Evolutionary conservation across 2,888 invertebrate genomes (phyloP).

Genomic region (Chrysolina americana): DNA sequence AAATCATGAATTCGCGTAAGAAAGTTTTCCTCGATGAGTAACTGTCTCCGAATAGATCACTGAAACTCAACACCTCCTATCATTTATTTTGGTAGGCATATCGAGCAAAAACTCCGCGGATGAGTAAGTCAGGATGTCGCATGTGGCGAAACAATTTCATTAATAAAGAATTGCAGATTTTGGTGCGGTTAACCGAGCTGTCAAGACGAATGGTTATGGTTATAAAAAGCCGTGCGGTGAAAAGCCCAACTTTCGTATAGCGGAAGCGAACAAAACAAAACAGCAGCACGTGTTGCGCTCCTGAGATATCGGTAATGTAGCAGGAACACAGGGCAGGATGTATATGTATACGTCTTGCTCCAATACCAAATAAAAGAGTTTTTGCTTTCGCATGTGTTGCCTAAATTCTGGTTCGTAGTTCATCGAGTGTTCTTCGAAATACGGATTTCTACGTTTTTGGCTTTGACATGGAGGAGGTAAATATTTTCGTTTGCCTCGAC

Average conservation of each 20-base stretch:
- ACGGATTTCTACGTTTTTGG: background rate
- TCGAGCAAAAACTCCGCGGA: slow-evolving; percentile 9
- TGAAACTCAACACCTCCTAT: slow-evolving; percentile 8
- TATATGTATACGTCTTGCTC: slow-evolving; percentile 45
- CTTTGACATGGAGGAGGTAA: background rate
- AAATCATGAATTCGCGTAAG: background rate
- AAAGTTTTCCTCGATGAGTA: slow-evolving; percentile 1
- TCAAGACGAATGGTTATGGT: slow-evolving; percentile 11
- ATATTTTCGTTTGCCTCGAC: too few species aligned
- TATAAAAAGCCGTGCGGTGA: slow-evolving; percentile 1
- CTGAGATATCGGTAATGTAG: slow-evolving; percentile 36
- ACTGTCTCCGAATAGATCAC: background rate
- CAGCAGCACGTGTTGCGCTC: slow-evolving; percentile 62
- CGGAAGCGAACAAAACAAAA: slow-evolving; percentile 63
- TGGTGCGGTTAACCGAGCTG: slow-evolving; percentile 34
- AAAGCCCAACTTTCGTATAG: slow-evolving; percentile 49
- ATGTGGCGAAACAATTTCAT: slow-evolving; percentile 48
- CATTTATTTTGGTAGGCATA: slow-evolving; percentile 3
- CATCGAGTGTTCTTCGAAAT: background rate
- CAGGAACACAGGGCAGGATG: slow-evolving; percentile 55
- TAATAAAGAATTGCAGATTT: slow-evolving; percentile 36
- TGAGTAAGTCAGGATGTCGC: slow-evolving; percentile 44
- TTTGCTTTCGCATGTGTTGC: slow-evolving; percentile 35
- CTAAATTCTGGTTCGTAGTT: slow-evolving; percentile 43
- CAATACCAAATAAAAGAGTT: slow-evolving; percentile 45